Conservation (phyloP, 2,888 invertebrate species). For the Lysandra bellargus region DNA sequence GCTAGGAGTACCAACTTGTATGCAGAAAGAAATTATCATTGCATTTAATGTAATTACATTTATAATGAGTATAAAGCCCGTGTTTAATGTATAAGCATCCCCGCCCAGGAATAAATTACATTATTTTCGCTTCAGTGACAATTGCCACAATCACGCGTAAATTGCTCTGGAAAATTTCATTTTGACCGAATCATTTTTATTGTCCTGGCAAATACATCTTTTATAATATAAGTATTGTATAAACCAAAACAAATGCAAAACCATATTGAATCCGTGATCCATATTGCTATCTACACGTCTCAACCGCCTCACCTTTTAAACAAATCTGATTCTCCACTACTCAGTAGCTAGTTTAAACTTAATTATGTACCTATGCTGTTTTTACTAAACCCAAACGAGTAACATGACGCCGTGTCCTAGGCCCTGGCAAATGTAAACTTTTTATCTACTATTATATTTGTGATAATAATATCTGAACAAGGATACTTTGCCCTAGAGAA, state of each 20-base stretch:
- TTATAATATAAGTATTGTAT: too few species aligned
- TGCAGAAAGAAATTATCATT: conserved; percentile 1
- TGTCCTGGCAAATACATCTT: background rate
- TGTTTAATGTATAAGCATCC: conserved; percentile 24
- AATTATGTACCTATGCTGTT: too few species aligned
- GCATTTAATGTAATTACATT: conserved; percentile 10
- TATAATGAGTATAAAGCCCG: conserved; percentile 7
- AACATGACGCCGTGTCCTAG: background rate
- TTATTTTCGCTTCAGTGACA: conserved; percentile 37
- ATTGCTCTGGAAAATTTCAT: conserved; percentile 34
- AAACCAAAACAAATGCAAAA: too few species aligned
- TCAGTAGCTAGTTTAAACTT: too few species aligned
- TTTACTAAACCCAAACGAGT: too few species aligned
- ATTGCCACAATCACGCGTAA: conserved; percentile 37
- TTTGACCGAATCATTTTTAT: conserved; percentile 4
- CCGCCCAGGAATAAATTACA: conserved; percentile 32
- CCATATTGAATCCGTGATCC: too few species aligned
- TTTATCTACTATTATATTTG: background rate
- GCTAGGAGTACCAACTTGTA: background rate
- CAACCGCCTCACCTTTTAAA: too few species aligned
- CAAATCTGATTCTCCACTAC: too few species aligned
- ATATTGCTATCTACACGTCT: too few species aligned
- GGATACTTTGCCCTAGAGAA: too few species aligned
- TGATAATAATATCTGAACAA: too few species aligned
- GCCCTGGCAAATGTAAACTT: background rate